phyloP scores from a whole-genome alignment of 2,888 invertebrate species.

The Eumacrocentrus americanus region DNA sequence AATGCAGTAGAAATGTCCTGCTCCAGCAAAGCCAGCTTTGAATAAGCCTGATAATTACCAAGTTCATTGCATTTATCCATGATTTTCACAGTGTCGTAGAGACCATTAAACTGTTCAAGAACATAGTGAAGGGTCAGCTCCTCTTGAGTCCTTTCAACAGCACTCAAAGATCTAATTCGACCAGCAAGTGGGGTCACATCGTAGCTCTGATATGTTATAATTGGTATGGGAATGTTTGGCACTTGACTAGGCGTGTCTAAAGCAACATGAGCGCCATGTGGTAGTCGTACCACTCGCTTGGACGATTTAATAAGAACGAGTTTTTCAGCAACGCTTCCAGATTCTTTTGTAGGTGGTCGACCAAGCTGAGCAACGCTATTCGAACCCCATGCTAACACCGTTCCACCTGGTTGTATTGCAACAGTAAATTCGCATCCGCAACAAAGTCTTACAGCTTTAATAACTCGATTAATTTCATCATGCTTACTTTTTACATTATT shows the following conservation, averaged over 20 bases:
- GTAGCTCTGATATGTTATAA: slow-evolving; percentile 58
- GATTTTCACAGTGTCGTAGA: slow-evolving; percentile 56
- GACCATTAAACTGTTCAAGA: slow-evolving; percentile 59
- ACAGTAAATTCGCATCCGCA: slow-evolving; percentile 82
- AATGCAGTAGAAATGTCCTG: slow-evolving; percentile 60
- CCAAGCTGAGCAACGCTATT: slow-evolving; percentile 71
- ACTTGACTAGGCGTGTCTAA: slow-evolving; percentile 60
- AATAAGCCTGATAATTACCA: slow-evolving; percentile 62
- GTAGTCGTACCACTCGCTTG: slow-evolving; percentile 74
- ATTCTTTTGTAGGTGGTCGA: slow-evolving; percentile 65
- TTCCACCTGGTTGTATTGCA: slow-evolving; percentile 68
- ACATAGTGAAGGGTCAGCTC: slow-evolving; percentile 60
- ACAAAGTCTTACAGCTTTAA: slow-evolving; percentile 62
- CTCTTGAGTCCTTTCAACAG: slow-evolving; percentile 54
- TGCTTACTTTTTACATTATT: slow-evolving; percentile 28
- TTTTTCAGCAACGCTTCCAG: slow-evolving; percentile 65
- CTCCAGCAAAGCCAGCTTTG: slow-evolving; percentile 61
- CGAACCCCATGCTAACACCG: slow-evolving; percentile 78
- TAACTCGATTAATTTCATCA: slow-evolving; percentile 50
- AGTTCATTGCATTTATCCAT: slow-evolving; percentile 59
- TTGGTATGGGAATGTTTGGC: slow-evolving; percentile 58
- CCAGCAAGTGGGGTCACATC: slow-evolving; percentile 54
- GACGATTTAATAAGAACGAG: slow-evolving; percentile 75
- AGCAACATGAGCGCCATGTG: slow-evolving; percentile 59
- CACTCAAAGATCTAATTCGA: slow-evolving; percentile 48